phyloP scores from a whole-genome alignment of 2,888 invertebrate genomes.

The Poecilobothrus nobilitatus region DNA sequence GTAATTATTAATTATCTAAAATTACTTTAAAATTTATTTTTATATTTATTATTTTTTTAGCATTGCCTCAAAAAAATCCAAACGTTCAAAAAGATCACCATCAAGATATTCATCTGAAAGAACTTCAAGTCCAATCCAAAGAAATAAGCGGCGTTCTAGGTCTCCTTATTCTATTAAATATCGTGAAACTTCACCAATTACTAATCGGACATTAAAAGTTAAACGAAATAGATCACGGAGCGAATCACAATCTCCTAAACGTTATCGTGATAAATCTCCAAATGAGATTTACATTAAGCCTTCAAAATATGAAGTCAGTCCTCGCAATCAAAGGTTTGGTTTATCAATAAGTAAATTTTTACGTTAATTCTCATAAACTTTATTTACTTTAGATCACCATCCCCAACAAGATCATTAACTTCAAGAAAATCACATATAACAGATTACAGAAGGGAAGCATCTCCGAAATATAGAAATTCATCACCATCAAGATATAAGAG shows the following conservation, averaged over 20 bases:
- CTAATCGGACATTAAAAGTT: slow-evolving; percentile 27
- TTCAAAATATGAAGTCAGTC: slow-evolving; percentile 34
- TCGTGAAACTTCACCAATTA: slow-evolving; percentile 39
- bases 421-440: slow-evolving; percentile 7
- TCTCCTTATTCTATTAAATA: slow-evolving; percentile 40
- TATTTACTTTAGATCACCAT: slow-evolving; percentile 18
- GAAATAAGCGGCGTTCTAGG: slow-evolving; percentile 43
- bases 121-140: slow-evolving; percentile 36
- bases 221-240: slow-evolving; percentile 35
- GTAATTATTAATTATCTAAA: slow-evolving; percentile 16
- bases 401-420: slow-evolving; percentile 18
- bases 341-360: background rate
- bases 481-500: slow-evolving; percentile 31
- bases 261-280: slow-evolving; percentile 31
- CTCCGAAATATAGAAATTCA: slow-evolving; percentile 34
- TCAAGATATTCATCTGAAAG: slow-evolving; percentile 33
- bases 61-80: slow-evolving; percentile 27
- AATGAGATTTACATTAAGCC: slow-evolving; percentile 22
- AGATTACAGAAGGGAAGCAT: slow-evolving; percentile 28
- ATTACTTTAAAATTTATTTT: background rate
- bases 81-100: slow-evolving; percentile 30
- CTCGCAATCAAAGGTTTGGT: slow-evolving; percentile 22
- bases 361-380: no score
- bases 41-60: slow-evolving; percentile 18
- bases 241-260: slow-evolving; percentile 35